Conservation (phyloP, 1,140 invertebrate genomes). For the Lordiphosa stackelbergi region DNA sequence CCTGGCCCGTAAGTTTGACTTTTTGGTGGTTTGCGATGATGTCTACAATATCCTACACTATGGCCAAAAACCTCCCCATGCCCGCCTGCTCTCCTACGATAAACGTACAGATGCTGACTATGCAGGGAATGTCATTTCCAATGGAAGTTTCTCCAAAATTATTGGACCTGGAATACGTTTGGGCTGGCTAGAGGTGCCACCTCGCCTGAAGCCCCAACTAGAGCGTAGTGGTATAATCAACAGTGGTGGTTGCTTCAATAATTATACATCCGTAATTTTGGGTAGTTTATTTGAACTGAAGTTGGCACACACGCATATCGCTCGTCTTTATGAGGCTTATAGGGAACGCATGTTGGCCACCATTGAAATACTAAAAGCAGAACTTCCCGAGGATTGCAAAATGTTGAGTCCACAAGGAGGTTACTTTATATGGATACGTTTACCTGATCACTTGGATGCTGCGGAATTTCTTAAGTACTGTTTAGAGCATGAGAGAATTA, state of each 20-base stretch:
- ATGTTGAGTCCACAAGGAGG: constrained; percentile 78
- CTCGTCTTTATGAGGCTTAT: constrained; percentile 77
- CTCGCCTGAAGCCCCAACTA: constrained; percentile 77
- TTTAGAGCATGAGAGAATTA: constrained; percentile 66
- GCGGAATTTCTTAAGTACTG: constrained; percentile 46
- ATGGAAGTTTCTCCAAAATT: constrained; percentile 84
- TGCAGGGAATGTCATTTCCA: constrained; percentile 82
- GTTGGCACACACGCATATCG: constrained; percentile 78
- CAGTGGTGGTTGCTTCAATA: constrained; percentile 82
- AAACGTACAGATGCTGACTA: constrained; percentile 74
- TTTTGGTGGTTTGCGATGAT: constrained; percentile 82
- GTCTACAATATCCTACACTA: constrained; percentile 84
- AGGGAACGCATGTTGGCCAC: constrained; percentile 78
- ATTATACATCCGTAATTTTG: constrained; percentile 81
- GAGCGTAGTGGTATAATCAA: constrained; percentile 78
- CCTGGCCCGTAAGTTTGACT: constrained; percentile 80
- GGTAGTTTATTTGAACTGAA: constrained; percentile 79
- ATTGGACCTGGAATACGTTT: constrained; percentile 82
- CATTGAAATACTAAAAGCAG: constrained; percentile 73
- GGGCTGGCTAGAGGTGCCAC: constrained; percentile 83
- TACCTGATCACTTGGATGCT: constrained; percentile 72
- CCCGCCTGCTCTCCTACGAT: constrained; percentile 80
- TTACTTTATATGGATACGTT: constrained; percentile 81
- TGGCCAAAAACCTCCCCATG: constrained; percentile 76
- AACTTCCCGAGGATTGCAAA: constrained; percentile 77